phyloP scores from a whole-genome alignment of 2,888 invertebrate genomes.

The Lingula anatina region DNA sequence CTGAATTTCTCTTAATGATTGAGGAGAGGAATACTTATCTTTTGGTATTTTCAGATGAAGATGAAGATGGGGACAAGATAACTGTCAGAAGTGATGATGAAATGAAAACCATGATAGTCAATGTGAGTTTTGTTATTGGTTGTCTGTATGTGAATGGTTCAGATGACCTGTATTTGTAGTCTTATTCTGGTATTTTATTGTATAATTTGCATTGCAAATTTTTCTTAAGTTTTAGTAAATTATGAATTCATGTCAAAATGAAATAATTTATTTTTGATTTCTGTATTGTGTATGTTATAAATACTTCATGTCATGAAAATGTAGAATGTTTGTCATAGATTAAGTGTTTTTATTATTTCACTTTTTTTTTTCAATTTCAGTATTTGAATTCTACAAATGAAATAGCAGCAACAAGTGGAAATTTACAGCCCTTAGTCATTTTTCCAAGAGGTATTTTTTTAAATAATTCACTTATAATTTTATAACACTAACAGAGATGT shows the following conservation, averaged over 20 bases:
- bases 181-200: neutral
- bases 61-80: conserved; percentile 48
- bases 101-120: conserved; percentile 40
- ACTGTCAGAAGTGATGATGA: conserved; percentile 49
- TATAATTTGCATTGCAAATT: neutral
- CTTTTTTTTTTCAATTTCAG: conserved; percentile 18
- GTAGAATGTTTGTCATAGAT: too few relatives aligned
- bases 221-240: neutral
- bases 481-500: neutral
- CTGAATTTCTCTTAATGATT: neutral
- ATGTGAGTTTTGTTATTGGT: conserved; percentile 23
- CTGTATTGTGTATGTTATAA: neutral
- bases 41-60: conserved; percentile 30
- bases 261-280: too few relatives aligned
- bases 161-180: neutral
- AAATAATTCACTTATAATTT: neutral
- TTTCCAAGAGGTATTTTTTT: conserved; percentile 33
- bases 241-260: too few relatives aligned
- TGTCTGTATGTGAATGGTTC: neutral
- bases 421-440: conserved; percentile 34
- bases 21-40: neutral
- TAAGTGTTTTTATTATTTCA: too few relatives aligned
- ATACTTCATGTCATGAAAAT: too few relatives aligned
- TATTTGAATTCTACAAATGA: conserved; percentile 31
- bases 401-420: conserved; percentile 27